These are phyloP conservation scores for Crenuchus spilurus DNA, from an alignment of 2,797 vertebrate genomes.

Conservation along the genomic window DNA sequence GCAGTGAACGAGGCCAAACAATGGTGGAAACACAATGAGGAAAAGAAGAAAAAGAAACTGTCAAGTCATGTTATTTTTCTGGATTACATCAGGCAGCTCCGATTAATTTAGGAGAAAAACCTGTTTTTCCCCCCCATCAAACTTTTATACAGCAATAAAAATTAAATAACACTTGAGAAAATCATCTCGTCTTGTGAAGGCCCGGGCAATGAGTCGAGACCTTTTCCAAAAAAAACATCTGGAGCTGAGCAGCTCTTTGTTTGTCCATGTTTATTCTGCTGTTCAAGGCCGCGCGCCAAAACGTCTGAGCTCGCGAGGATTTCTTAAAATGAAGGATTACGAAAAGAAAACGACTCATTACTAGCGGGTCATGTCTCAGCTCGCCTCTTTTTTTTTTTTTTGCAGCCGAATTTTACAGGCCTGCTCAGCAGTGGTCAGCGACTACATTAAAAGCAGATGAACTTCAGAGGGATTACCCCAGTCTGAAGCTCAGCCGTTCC, in stretches of 20 bases:
- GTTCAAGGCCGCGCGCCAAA: slow-evolving; percentile 47
- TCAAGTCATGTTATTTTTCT: slow-evolving; percentile 19
- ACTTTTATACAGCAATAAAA: slow-evolving; percentile 52
- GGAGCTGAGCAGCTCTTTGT: slow-evolving; percentile 53
- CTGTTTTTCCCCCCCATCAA: slow-evolving; percentile 16
- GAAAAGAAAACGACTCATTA: slow-evolving; percentile 57
- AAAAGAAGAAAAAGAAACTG: slow-evolving; percentile 3
- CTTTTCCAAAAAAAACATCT: slow-evolving; percentile 49
- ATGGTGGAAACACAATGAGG: not conserved
- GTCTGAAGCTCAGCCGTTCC: slow-evolving; percentile 24
- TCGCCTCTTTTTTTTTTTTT: slow-evolving; percentile 26
- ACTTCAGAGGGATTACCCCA: slow-evolving; percentile 18
- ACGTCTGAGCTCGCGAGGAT: slow-evolving; percentile 46
- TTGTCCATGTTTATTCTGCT: slow-evolving; percentile 58
- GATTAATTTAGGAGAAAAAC: slow-evolving; percentile 30
- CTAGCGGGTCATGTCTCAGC: slow-evolving; percentile 47
- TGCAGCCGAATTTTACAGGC: slow-evolving; percentile 26
- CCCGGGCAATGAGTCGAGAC: slow-evolving; percentile 14
- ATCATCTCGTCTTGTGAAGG: slow-evolving; percentile 47
- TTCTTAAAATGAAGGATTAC: slow-evolving; percentile 55
- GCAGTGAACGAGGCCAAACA: not conserved
- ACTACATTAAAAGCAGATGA: slow-evolving; percentile 55
- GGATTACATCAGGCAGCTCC: slow-evolving; percentile 32
- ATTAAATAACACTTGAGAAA: slow-evolving; percentile 51
- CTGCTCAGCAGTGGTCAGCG: slow-evolving; percentile 22